Conservation (phyloP, 2,797 vertebrate species). For the Muscicapa comitata region DNA sequence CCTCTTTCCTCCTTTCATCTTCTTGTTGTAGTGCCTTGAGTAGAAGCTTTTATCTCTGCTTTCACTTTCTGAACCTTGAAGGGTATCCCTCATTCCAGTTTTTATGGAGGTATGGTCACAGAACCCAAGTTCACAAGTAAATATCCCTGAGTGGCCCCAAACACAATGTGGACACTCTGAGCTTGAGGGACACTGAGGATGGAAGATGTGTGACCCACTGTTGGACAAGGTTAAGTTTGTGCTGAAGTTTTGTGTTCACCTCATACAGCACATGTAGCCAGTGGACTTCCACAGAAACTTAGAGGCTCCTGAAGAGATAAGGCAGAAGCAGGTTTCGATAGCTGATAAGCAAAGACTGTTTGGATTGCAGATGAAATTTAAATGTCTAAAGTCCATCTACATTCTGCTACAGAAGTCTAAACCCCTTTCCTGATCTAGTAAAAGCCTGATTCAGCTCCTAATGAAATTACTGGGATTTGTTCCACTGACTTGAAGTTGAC, state of each 20-base stretch:
- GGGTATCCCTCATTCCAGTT: neutral
- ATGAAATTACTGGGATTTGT: conserved; percentile 15
- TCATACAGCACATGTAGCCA: neutral
- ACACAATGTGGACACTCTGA: neutral
- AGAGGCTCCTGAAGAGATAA: neutral
- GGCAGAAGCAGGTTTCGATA: neutral
- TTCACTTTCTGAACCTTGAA: neutral
- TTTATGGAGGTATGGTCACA: neutral
- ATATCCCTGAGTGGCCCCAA: neutral
- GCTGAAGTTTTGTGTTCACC: neutral
- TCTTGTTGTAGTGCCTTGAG: neutral
- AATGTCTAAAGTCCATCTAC: neutral
- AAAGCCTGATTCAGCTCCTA: neutral
- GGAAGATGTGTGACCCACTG: neutral
- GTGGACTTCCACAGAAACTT: neutral
- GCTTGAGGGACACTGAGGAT: neutral
- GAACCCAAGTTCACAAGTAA: neutral
- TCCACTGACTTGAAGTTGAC: neutral
- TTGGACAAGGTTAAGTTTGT: neutral
- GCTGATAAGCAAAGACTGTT: neutral
- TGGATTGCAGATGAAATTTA: neutral
- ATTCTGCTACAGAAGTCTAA: neutral
- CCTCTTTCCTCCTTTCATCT: neutral
- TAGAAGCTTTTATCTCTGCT: neutral
- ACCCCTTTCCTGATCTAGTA: neutral